Evolutionary conservation across 2,888 invertebrate genomes (phyloP), one percentile per base, ranked within the genome.

Genomic region (Carpatolechia fugitivella): DNA sequence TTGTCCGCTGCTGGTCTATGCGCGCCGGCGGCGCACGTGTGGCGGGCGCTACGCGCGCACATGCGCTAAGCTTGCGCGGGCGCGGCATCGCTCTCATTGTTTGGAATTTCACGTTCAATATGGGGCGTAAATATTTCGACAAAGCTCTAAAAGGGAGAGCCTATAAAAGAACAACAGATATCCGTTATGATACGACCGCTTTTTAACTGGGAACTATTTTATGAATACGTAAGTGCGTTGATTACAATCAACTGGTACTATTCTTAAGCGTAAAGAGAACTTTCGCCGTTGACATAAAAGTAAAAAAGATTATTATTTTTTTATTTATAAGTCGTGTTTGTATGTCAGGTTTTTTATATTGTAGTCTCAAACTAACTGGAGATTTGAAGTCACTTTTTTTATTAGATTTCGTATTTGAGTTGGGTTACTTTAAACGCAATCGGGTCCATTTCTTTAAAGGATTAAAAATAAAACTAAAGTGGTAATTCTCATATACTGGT

Each of bases 111-210:
- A 83, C 80, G 77, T 86, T 78, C 82, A 85, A 86, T 88, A 80
- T 84, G 76, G 82, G 78, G 79, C 83, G 82, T 89, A 85, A 88
- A 90, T 85, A 87, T 88, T 87, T 86, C 86, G 81, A 88, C 88
- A 83, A 85, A 77, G 77, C 79, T 78, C 74, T 77, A 81, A 81
- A 83, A 85, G 82, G 83, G 82, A 81, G 76, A 78, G 73, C 72
- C 66, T 74, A 76, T 78, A 79, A 78, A 80, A 74, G 74, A 80
- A 79, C 76, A 76, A 73, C 72, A 72, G 69, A 76, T 73, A 78
- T 80, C 73, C 75, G 74, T 69, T 73, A 65, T 64, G 65, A 63
- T 73, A 65, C 64, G 65, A 63, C 65, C 61, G 57, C 57, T 59
- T 52, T 59, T 60, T 41, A 29, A 14, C 24, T 29, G 50, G 20